These are phyloP conservation scores for Meliscaeva auricollis DNA, from an alignment of 2,888 invertebrate genomes.

Conservation along the genomic window DNA sequence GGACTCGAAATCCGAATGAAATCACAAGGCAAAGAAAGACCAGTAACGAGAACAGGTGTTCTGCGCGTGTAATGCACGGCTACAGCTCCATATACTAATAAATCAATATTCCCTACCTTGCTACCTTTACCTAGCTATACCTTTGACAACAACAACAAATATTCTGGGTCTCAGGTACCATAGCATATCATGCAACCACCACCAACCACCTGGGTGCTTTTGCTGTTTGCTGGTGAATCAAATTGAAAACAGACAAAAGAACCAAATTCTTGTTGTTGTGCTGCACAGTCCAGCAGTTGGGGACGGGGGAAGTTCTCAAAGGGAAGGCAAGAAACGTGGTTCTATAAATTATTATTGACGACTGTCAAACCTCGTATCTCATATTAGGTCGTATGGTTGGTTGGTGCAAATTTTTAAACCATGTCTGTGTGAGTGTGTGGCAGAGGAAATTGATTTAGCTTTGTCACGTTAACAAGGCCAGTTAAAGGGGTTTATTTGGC, in stretches of 20 bases:
- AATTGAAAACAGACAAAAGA: conserved; percentile 47
- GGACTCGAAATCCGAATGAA: conserved; percentile 5
- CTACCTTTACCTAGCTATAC: conserved; percentile 20
- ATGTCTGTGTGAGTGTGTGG: background rate
- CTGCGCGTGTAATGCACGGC: conserved; percentile 70
- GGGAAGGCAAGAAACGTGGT: conserved; percentile 36
- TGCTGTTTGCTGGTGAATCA: conserved; percentile 54
- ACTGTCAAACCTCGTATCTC: conserved; percentile 65
- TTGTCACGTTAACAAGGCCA: conserved; percentile 15
- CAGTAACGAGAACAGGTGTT: conserved; percentile 70
- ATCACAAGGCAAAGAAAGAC: conserved; percentile 45
- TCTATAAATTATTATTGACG: conserved; percentile 48
- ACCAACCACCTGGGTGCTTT: conserved; percentile 61
- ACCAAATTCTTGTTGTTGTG: conserved; percentile 26
- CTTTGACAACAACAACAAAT: conserved; percentile 20
- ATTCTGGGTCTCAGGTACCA: conserved; percentile 9
- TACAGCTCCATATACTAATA: conserved; percentile 50
- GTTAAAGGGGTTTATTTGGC: background rate
- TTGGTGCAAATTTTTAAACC: conserved; percentile 51
- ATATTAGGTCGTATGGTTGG: background rate
- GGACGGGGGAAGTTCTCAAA: background rate
- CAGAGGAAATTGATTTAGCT: conserved; percentile 6
- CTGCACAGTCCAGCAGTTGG: conserved; percentile 1
- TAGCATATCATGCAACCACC: background rate
- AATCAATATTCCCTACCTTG: conserved; percentile 57